Conservation (phyloP, 2,797 vertebrate species). For the Dallia pectoralis region DNA sequence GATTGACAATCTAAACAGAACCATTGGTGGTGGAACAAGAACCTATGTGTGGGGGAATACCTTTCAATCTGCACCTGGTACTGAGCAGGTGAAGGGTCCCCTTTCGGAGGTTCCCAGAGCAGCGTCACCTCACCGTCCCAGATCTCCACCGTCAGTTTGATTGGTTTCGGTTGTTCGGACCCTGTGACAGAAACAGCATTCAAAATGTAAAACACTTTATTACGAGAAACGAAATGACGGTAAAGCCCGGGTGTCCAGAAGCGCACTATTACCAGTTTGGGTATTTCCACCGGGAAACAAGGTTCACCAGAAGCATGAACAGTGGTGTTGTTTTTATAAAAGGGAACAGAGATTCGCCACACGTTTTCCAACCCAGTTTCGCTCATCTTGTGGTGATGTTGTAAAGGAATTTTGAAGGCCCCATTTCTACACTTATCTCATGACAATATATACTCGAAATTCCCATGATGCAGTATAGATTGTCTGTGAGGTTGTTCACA, state of each 20-base stretch:
- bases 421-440: not conserved
- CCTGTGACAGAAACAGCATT: constrained; percentile 38
- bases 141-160: constrained; percentile 46
- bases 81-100: constrained; percentile 4
- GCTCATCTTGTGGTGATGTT: not conserved
- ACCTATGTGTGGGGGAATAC: constrained; percentile 44
- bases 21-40: too few species aligned
- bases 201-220: not conserved
- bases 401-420: not conserved
- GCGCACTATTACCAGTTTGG: not conserved
- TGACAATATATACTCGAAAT: not conserved
- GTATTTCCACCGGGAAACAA: not conserved
- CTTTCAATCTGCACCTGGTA: constrained; percentile 64
- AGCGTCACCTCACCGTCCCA: constrained; percentile 59
- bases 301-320: too few species aligned
- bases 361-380: not conserved
- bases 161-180: not conserved
- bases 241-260: not conserved
- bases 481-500: not conserved
- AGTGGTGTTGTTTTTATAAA: not conserved
- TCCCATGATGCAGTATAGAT: not conserved
- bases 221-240: not conserved
- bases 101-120: constrained; percentile 54
- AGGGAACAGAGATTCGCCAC: not conserved
- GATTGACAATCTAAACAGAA: not conserved